Conservation (phyloP, 2,797 vertebrate genomes). For the Gymnothorax reevesii region DNA sequence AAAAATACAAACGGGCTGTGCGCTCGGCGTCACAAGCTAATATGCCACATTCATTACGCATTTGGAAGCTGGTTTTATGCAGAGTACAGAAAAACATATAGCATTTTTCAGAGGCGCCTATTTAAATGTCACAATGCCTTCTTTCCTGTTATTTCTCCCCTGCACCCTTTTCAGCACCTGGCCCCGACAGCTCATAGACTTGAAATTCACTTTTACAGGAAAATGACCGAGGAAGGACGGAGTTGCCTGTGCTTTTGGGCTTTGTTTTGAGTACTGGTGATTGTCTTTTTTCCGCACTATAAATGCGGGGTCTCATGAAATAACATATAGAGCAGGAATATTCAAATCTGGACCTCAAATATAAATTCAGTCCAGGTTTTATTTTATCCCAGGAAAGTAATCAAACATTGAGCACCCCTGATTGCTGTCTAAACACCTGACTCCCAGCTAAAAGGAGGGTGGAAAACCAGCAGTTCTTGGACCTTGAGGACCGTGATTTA, state of each 20-base stretch:
- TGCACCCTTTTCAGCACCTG: neutral
- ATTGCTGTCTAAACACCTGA: too few species aligned
- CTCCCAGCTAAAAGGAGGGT: too few species aligned
- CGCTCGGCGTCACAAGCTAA: neutral
- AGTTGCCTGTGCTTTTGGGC: too few species aligned
- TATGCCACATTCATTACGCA: neutral
- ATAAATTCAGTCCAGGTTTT: too few species aligned
- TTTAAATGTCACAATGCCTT: neutral
- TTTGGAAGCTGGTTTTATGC: neutral
- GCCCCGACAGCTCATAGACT: neutral
- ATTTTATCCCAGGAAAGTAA: too few species aligned
- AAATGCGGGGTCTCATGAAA: too few species aligned
- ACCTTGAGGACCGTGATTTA: too few species aligned
- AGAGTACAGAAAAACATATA: neutral
- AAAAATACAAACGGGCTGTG: slow-evolving; percentile 1
- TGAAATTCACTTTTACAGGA: neutral
- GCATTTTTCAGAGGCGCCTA: neutral
- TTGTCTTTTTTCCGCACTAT: too few species aligned
- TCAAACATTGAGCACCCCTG: too few species aligned
- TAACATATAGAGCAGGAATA: too few species aligned
- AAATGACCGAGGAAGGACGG: neutral
- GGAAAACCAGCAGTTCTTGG: too few species aligned
- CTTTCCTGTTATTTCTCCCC: neutral
- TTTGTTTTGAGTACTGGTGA: neutral
- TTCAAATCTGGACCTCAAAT: too few species aligned